These are phyloP conservation scores for Drosophila setosimentum DNA, from an alignment of 2,888 invertebrate species.

Conservation along the genomic window DNA sequence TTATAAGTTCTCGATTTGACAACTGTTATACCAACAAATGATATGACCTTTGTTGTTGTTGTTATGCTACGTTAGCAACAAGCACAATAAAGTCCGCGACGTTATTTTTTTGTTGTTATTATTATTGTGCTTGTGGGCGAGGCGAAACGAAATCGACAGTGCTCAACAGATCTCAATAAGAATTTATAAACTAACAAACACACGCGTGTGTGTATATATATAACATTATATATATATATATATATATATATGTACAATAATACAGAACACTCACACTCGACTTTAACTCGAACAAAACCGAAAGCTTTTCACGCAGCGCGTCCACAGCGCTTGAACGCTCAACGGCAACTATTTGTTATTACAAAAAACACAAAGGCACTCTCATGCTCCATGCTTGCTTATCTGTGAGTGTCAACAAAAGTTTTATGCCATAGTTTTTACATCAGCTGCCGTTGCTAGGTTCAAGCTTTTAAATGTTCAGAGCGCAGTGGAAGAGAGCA, in stretches of 20 bases:
- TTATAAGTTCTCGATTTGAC: constrained; percentile 33
- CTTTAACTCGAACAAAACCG: constrained; percentile 39
- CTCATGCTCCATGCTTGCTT: not conserved
- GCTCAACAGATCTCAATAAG: constrained; percentile 34
- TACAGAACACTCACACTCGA: constrained; percentile 53
- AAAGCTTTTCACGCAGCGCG: constrained; percentile 46
- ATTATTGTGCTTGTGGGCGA: constrained; percentile 8
- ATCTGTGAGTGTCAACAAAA: constrained; percentile 66
- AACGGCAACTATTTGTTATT: constrained; percentile 65
- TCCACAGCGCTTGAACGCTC: constrained; percentile 63
- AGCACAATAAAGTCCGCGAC: constrained; percentile 4
- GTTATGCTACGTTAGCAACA: constrained; percentile 19
- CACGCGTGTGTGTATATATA: not conserved
- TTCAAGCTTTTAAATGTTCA: constrained; percentile 33
- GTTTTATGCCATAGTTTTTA: constrained; percentile 17
- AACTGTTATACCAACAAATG: constrained; percentile 24
- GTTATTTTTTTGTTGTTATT: constrained; percentile 8
- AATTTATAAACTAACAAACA: constrained; percentile 29
- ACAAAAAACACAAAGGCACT: constrained; percentile 28
- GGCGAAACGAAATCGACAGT: constrained; percentile 7
- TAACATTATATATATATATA: constrained; percentile 14
- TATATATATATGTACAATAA: constrained; percentile 43
- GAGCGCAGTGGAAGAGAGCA: constrained; percentile 4
- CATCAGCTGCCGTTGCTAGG: constrained; percentile 42
- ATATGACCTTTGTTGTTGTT: constrained; percentile 9